phyloP scores from a whole-genome alignment of 2,888 invertebrate genomes.

The Octonoba sinensis region DNA sequence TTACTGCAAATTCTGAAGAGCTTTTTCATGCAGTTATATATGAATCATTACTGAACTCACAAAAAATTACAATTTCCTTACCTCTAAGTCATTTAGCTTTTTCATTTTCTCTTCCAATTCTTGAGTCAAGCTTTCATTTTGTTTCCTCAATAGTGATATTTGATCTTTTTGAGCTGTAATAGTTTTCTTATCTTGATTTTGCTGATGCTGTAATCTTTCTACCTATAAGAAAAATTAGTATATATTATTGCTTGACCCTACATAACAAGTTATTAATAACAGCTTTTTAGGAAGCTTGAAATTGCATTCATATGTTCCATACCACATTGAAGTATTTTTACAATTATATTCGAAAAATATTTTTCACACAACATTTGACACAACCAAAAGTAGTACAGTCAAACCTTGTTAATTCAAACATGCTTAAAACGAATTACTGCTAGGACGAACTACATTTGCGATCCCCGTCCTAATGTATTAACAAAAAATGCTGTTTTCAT shows the following conservation, averaged over 20 bases:
- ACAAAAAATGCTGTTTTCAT: too few relatives aligned
- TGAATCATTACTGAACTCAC: too few relatives aligned
- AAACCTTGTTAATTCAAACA: too few relatives aligned
- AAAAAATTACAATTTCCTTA: constrained; percentile 10
- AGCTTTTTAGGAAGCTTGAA: not conserved
- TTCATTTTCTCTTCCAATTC: constrained; percentile 68
- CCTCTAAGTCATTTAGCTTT: constrained; percentile 69
- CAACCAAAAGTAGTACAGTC: too few relatives aligned
- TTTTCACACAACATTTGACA: too few relatives aligned
- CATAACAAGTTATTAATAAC: not conserved
- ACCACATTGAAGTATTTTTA: not conserved
- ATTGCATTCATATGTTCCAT: not conserved
- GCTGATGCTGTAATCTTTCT: constrained; percentile 73
- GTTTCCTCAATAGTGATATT: constrained; percentile 71
- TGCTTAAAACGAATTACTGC: too few relatives aligned
- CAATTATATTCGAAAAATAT: too few relatives aligned
- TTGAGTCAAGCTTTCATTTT: constrained; percentile 67
- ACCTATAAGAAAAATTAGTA: constrained; percentile 68
- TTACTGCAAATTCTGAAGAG: too few relatives aligned
- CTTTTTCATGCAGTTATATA: too few relatives aligned
- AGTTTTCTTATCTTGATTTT: constrained; percentile 75
- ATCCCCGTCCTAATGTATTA: too few relatives aligned
- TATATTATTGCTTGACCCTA: not conserved
- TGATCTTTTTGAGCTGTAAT: constrained; percentile 75
- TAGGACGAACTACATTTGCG: too few relatives aligned